A percentile compares a stretch with the other conserved stretches of the same genome.
Conservation (phyloP, 2,797 vertebrate genomes). For the Podarcis siculus region DNA sequence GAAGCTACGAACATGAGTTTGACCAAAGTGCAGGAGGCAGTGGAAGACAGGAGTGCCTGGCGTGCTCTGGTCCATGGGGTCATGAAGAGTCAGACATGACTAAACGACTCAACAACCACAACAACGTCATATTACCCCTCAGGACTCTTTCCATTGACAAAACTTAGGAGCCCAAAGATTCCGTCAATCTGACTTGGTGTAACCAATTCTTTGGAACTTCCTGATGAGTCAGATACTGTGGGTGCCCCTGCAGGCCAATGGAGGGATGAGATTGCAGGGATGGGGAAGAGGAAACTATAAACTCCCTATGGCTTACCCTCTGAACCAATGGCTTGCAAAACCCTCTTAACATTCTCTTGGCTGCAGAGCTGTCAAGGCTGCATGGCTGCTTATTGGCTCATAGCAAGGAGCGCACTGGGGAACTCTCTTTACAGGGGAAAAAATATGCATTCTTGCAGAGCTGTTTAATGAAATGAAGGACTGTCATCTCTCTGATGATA, state of each 20-base stretch:
- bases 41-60: too few species aligned
- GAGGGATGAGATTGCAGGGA: not conserved
- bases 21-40: too few species aligned
- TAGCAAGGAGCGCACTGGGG: not conserved
- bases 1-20: too few species aligned
- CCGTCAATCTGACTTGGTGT: too few species aligned
- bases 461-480: conserved; percentile 15
- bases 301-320: not conserved
- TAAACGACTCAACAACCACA: too few species aligned
- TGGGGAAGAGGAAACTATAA: not conserved
- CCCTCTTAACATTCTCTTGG: not conserved
- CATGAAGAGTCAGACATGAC: too few species aligned
- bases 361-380: conserved; percentile 1
- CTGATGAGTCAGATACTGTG: too few species aligned
- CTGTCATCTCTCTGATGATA: not conserved
- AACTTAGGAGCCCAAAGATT: not conserved
- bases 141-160: not conserved
- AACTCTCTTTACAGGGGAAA: not conserved
- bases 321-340: not conserved
- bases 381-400: not conserved
- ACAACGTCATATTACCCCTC: too few species aligned
- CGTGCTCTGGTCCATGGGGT: too few species aligned
- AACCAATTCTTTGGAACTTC: not conserved
- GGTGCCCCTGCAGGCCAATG: not conserved
- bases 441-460: not conserved